A percentile compares a stretch with the other conserved stretches of the same genome.
Evolutionary conservation across 2,113 vertebrate genomes (phyloP).

Genomic region (Fulmarus glacialis): DNA sequence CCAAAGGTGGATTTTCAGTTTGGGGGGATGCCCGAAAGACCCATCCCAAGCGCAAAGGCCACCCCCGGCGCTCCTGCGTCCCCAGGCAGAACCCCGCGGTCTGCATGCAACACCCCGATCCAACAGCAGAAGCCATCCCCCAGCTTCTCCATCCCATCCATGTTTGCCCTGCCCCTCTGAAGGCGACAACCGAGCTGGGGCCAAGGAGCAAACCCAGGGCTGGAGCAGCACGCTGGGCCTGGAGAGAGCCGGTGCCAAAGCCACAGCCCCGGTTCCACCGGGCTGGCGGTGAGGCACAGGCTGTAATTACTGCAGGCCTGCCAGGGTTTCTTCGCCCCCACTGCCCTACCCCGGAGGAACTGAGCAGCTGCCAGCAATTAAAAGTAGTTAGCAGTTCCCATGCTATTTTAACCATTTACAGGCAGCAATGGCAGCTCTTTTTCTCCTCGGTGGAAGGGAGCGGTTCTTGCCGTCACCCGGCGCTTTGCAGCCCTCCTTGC

Average conservation of each 20-base stretch:
- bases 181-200: accelerated
- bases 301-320: neutral
- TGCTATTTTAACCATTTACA: neutral
- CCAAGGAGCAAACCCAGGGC: neutral
- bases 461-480: accelerated
- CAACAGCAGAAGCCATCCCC: neutral
- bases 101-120: accelerated
- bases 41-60: neutral
- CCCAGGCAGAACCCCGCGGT: neutral
- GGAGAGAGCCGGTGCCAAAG: neutral
- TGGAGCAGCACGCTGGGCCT: neutral
- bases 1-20: neutral
- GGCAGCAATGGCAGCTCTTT: neutral
- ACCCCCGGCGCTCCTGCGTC: neutral
- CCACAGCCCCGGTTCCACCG: neutral
- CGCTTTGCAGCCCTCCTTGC: accelerated
- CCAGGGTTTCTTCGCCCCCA: neutral
- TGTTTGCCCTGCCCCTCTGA: accelerated
- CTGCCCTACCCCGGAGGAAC: neutral
- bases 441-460: accelerated
- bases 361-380: slow-evolving; percentile 37
- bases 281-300: neutral
- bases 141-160: accelerated
- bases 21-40: neutral
- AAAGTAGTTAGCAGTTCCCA: slow-evolving; percentile 29